Conservation (phyloP, 2,797 vertebrate genomes). For the Pseudochaenichthys georgianus region DNA sequence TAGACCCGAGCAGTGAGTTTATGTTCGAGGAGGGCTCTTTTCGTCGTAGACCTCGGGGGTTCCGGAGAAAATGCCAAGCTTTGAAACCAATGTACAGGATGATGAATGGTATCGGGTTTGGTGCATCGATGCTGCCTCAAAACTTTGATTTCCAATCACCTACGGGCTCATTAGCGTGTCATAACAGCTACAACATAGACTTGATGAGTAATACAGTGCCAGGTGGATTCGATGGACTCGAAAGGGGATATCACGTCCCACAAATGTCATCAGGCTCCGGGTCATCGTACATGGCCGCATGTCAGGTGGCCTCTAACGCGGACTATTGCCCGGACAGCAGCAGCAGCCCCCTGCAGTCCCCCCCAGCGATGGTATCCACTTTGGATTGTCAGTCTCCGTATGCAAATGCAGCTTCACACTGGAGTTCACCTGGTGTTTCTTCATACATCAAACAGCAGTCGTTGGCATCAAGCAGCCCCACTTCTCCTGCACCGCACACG, state of each 20-base stretch:
- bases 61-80: slow-evolving; percentile 95
- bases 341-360: slow-evolving; percentile 92
- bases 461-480: slow-evolving; percentile 84
- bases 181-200: slow-evolving; percentile 92
- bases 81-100: slow-evolving; percentile 95
- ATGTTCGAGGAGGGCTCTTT: slow-evolving; percentile 99
- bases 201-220: slow-evolving; percentile 88
- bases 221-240: slow-evolving; percentile 88
- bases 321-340: slow-evolving; percentile 92
- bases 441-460: slow-evolving; percentile 95
- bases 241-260: slow-evolving; percentile 88
- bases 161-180: slow-evolving; percentile 88
- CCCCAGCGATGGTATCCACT: slow-evolving; percentile 88
- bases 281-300: slow-evolving; percentile 93
- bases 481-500: slow-evolving; percentile 87
- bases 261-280: slow-evolving; percentile 92
- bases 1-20: slow-evolving; percentile 96
- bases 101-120: slow-evolving; percentile 93
- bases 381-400: slow-evolving; percentile 93
- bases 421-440: slow-evolving; percentile 90
- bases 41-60: slow-evolving; percentile 94
- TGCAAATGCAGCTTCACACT: slow-evolving; percentile 89
- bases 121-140: slow-evolving; percentile 91
- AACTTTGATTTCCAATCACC: slow-evolving; percentile 94
- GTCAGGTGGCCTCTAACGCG: slow-evolving; percentile 88